Evolutionary conservation across 2,113 vertebrate species (phyloP), one percentile per base, ranked within the genome.

Genomic region (Clarias magur): DNA sequence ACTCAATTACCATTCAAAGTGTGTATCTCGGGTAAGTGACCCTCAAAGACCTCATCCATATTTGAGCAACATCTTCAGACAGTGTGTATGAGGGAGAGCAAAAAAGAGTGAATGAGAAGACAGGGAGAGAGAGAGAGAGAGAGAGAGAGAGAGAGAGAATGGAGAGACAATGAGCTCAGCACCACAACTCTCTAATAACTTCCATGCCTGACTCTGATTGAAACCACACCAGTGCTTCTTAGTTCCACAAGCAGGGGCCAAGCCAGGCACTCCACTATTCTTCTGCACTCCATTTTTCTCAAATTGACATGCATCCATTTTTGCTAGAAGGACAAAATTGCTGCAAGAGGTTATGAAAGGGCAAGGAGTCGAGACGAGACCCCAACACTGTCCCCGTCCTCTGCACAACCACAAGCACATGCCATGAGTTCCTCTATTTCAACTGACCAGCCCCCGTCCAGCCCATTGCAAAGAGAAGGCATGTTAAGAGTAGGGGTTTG

Each of bases 141-240:
- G 94, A 95, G 48, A 65, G 73, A 34, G 68, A 87, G 48, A 65
- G 73, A 34, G 68, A 87, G 85, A 87, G 76, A 76, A 79, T 79
- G 82, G 88, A 92, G 92, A 94, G 94, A 95, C 94, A 95, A 95
- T 94, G 92, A 95, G 93, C 92, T 94, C 90, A 93, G 93, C 91
- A 90, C 89, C 75, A 89, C 91, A 90, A 90, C 89, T 87, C 88
- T 90, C 87, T 95, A 95, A 95, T 95, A 93, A 95, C 92, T 94
- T 93, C 93, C 95, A 95, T 94, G 91, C 93, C 86, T 89, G 83
- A 79, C 82, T 87, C 91, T 96, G 96, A 97, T 96, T 96, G 95
- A 95, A 94, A 96, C 95, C 96, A 97, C 94, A 93, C 92, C 91
- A 93, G 90, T 91, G 93, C 95, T 95, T 95, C 95, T 96, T 95